Evolutionary conservation across 2,888 invertebrate species (phyloP), one percentile per base, ranked within the genome.

Genomic region (Lomographa bimaculata): DNA sequence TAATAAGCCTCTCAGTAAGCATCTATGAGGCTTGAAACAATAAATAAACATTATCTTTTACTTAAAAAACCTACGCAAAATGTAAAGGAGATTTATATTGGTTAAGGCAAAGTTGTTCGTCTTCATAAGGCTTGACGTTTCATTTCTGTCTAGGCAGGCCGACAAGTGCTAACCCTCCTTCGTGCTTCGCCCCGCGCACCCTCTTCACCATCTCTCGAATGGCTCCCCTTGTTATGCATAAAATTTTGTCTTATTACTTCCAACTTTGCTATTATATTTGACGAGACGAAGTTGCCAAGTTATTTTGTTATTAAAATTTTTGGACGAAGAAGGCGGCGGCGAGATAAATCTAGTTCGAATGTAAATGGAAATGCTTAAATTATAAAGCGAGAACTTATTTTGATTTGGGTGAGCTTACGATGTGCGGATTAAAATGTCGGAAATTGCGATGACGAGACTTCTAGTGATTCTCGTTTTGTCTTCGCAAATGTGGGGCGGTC

Each of bases 271-370:
- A 85, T 87, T 87, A 87, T 85, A 85, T 85, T 82, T 83, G 85
- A 85, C 84, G 82, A 81, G 80, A 71, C 71, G 65, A 74, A 86
- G 85, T 84, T 85, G 70, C 74, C 71, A 86, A 87, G 86, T 87
- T 87, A 85, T 86, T 86, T 82, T 84, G 87, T 86, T 87, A 87
- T 87, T 87, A 85, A 87, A 85, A 87, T 86, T 85, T 85, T 83
- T 82, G 84, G 78, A 71, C 67, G 64, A 63, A 76, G 67, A 64
- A 74, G 69, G 61, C 68, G 64, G 64, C 66, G 64, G 65, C 47
- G 63, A 61, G 71, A 71, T 74, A 70, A 72, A 73, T 81, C 76
- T 79, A 78, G 81, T 80, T 83, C 78, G 77, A 79, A 82, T 85
- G 80, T 84, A 82, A 84, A 85, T 84, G 69, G 65, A 75, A 78